Evolutionary conservation across 2,888 invertebrate genomes (phyloP).

Genomic region (Phrixothrix hirtus): DNA sequence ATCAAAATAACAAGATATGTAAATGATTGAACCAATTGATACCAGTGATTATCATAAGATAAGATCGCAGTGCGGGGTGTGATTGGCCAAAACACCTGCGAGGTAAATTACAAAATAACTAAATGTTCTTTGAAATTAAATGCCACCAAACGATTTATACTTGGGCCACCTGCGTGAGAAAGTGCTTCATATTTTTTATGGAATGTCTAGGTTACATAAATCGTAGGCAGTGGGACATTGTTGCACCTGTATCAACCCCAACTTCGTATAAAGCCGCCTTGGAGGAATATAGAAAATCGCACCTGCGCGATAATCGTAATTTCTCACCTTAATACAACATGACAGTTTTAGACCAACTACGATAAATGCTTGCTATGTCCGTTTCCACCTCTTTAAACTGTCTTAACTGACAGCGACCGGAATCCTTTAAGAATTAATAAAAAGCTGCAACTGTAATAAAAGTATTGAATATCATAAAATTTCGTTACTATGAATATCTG

Average conservation of each 20-base stretch:
- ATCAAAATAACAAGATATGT: conserved; percentile 33
- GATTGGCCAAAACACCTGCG: conserved; percentile 36
- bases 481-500: conserved; percentile 23
- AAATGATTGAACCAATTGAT: conserved; percentile 34
- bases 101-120: conserved; percentile 33
- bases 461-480: conserved; percentile 11
- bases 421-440: neutral
- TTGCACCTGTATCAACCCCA: conserved; percentile 34
- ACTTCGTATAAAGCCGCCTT: conserved; percentile 23
- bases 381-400: neutral
- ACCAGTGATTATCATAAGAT: conserved; percentile 34
- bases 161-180: conserved; percentile 36
- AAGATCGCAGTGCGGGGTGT: conserved; percentile 31
- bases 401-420: neutral
- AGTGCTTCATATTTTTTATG: conserved; percentile 36
- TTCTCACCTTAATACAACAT: conserved; percentile 31
- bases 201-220: conserved; percentile 37
- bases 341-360: conserved; percentile 25
- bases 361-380: conserved; percentile 16
- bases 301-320: conserved; percentile 33
- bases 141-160: conserved; percentile 35
- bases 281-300: conserved; percentile 28
- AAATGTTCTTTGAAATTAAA: conserved; percentile 37
- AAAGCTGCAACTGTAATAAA: conserved; percentile 1
- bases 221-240: conserved; percentile 32